Percentiles rank a stretch among this genome's conserved stretches.
Conservation (phyloP, 2,888 invertebrate species). For the Theristus sp. region DNA sequence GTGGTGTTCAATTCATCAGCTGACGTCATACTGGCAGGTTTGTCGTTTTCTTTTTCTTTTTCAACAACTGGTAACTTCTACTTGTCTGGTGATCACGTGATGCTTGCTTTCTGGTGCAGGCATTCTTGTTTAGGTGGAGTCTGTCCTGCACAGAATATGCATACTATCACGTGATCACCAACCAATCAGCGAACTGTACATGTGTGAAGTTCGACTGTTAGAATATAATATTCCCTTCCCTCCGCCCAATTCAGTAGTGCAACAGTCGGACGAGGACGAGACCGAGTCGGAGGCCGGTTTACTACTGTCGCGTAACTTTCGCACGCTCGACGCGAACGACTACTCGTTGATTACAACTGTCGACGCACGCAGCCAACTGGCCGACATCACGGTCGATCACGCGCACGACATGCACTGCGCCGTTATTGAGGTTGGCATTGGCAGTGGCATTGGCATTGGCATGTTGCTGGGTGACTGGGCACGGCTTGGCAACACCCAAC, state of each 20-base stretch:
- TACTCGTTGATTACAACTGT: conserved; percentile 64
- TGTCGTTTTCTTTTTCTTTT: neutral
- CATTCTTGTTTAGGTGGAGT: too few relatives aligned
- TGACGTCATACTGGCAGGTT: conserved; percentile 40
- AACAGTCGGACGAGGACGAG: neutral
- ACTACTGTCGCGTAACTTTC: conserved; percentile 40
- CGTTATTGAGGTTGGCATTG: conserved; percentile 4
- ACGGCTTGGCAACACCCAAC: too few relatives aligned
- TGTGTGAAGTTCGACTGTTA: conserved; percentile 5
- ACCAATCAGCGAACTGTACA: too few relatives aligned
- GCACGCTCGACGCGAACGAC: conserved; percentile 78
- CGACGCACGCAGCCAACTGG: conserved; percentile 62
- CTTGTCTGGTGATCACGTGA: too few relatives aligned
- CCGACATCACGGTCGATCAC: conserved; percentile 52
- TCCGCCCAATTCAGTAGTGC: neutral
- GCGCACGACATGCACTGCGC: neutral
- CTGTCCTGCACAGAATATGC: too few relatives aligned
- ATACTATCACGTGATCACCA: conserved; percentile 2
- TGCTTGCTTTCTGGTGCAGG: too few relatives aligned
- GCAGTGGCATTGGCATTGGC: too few relatives aligned
- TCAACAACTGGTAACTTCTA: too few relatives aligned
- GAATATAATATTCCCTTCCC: neutral
- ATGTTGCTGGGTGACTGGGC: too few relatives aligned
- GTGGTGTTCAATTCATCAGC: conserved; percentile 70
- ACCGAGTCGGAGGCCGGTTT: neutral